Conservation (phyloP, 2,113 vertebrate genomes). For the Mionectes macconnelli region DNA sequence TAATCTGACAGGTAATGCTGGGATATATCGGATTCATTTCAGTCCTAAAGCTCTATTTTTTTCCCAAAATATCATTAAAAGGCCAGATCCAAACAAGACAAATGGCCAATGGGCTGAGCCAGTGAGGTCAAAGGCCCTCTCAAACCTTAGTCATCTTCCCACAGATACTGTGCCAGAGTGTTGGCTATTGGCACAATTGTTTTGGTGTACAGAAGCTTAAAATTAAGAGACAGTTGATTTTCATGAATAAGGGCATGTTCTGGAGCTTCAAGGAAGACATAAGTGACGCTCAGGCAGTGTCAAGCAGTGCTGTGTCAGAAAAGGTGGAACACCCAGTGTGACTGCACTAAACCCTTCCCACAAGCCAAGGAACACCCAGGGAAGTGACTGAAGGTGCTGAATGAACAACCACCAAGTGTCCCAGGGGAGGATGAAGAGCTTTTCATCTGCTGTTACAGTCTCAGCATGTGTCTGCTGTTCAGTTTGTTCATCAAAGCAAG, state of each 20-base stretch:
- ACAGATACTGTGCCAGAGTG: neutral
- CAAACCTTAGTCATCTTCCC: neutral
- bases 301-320: neutral
- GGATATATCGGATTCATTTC: neutral
- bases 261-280: neutral
- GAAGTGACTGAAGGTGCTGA: neutral
- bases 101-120: neutral
- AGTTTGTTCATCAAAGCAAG: neutral
- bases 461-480: neutral
- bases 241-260: neutral
- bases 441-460: neutral
- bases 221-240: neutral
- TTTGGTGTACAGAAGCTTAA: neutral
- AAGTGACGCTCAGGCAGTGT: neutral
- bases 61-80: neutral
- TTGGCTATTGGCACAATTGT: neutral
- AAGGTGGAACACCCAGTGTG: neutral
- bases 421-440: neutral
- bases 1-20: neutral
- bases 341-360: neutral
- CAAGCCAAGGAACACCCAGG: neutral
- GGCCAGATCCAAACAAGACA: neutral
- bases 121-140: neutral
- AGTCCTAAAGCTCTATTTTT: neutral
- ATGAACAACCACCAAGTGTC: neutral